Base-by-base conservation (phyloP, 1,140 invertebrate species). In the Theocolax elegans region DNA sequence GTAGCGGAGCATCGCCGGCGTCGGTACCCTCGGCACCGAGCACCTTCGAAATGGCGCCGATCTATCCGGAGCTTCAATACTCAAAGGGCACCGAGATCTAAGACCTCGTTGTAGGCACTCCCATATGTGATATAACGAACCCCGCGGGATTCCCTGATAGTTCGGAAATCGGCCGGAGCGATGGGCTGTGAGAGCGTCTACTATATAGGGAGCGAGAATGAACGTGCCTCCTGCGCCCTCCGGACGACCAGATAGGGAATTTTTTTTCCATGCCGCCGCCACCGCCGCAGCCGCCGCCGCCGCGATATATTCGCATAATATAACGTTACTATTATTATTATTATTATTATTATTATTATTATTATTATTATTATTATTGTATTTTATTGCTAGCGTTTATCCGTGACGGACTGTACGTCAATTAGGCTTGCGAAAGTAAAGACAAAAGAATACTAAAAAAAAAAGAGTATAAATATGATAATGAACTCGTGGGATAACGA, bases 31-130 rank as follows among this genome's bases (percentile, higher is more conserved):
- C 93, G 1, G 93, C 93, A 6, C 93, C 93, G 0, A 93, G 92
- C 69, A 94, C 93, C 6, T 81, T 95, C 46, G 93, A 94, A 85
- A 93, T 94, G 90, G 91, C 91, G 31, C 92, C 92, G 1, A 94
- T 94, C 63, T 95, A 94, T 80, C 92, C 93, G 17, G 89, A 92
- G 79, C 91, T 92, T 71, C 89, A 92, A 74, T 92, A 89, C 80
- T 88, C 89, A 73, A 93, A 93, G 83, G 93, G 94, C 82, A 69
- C 58, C 23, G 67, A 69, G 58, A 69, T 69, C 25, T 69, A 69
- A 46, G 19, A 10, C n/a, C n/a, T n/a, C n/a, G n/a, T n/a, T n/a
- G n/a, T n/a, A n/a, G n/a, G n/a, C n/a, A n/a, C n/a, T n/a, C n/a
- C n/a, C n/a, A 69, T n/a, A 63, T 70, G 59, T 64, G 60, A 64